Percentiles rank a stretch among this genome's conserved stretches.
phyloP scores from a whole-genome alignment of 2,113 vertebrate species.

The Passer domesticus region DNA sequence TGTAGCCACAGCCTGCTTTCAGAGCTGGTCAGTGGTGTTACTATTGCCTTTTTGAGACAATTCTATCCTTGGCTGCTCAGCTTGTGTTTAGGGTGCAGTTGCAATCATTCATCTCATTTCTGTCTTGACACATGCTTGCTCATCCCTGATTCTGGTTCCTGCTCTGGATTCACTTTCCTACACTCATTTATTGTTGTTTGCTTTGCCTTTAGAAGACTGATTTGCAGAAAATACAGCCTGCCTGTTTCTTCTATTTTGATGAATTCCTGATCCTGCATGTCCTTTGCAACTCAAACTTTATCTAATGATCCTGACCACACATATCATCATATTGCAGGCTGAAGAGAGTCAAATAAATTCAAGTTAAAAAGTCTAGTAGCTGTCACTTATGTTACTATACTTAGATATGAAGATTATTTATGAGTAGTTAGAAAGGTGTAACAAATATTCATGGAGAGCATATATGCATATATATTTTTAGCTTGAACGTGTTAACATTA shows the following conservation, averaged over 20 bases:
- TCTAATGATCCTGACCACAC: neutral
- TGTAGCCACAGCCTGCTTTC: neutral
- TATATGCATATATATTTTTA: neutral
- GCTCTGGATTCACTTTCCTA: neutral
- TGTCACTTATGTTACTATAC: neutral
- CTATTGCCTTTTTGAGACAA: neutral
- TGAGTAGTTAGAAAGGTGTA: neutral
- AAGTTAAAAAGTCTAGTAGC: neutral
- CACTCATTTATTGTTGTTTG: neutral
- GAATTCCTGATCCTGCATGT: neutral
- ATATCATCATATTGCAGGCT: neutral
- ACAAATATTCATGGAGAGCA: neutral
- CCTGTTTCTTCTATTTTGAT: neutral
- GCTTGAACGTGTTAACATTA: neutral
- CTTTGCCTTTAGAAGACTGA: neutral
- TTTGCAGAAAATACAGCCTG: neutral
- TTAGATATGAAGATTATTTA: neutral
- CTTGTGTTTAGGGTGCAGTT: neutral
- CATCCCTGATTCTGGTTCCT: neutral
- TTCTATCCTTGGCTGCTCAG: neutral
- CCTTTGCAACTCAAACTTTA: neutral
- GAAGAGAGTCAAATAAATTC: neutral
- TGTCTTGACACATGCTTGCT: neutral
- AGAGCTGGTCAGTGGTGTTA: neutral
- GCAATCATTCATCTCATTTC: neutral